Conservation (phyloP, 2,888 invertebrate species). For the Amorpha juglandis region DNA sequence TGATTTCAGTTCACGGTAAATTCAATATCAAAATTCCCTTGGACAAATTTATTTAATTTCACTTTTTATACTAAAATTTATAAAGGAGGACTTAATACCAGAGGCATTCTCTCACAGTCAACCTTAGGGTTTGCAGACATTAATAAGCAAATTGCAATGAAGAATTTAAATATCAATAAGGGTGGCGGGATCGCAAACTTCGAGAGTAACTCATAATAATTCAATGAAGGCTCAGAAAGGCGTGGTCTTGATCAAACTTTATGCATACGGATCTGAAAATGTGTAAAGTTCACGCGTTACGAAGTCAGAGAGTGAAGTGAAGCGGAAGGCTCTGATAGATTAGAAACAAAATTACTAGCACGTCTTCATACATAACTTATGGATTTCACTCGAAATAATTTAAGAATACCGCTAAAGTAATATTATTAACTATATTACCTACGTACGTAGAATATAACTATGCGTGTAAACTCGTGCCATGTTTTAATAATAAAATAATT, state of each 20-base stretch:
- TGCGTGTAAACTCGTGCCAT: too few relatives aligned
- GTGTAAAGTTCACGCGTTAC: background rate
- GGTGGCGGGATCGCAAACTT: background rate
- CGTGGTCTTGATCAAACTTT: background rate
- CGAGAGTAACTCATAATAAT: background rate
- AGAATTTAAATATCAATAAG: background rate
- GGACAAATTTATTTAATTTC: too few relatives aligned
- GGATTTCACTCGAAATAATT: background rate
- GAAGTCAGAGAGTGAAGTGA: background rate
- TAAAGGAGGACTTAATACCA: too few relatives aligned
- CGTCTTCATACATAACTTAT: background rate
- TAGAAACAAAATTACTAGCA: background rate
- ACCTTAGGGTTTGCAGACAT: too few relatives aligned
- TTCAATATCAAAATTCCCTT: too few relatives aligned
- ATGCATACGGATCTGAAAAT: background rate
- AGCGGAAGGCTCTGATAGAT: background rate
- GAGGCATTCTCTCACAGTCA: too few relatives aligned
- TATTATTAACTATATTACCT: too few relatives aligned
- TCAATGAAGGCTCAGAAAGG: background rate
- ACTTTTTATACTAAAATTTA: too few relatives aligned
- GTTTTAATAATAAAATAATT: too few relatives aligned
- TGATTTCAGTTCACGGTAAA: too few relatives aligned
- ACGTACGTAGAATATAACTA: too few relatives aligned
- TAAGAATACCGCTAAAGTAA: background rate
- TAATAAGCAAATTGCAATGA: background rate